Evolutionary conservation across 1,140 invertebrate genomes (phyloP), one percentile per base, ranked within the genome.

Genomic region (Coboldia fuscipes): DNA sequence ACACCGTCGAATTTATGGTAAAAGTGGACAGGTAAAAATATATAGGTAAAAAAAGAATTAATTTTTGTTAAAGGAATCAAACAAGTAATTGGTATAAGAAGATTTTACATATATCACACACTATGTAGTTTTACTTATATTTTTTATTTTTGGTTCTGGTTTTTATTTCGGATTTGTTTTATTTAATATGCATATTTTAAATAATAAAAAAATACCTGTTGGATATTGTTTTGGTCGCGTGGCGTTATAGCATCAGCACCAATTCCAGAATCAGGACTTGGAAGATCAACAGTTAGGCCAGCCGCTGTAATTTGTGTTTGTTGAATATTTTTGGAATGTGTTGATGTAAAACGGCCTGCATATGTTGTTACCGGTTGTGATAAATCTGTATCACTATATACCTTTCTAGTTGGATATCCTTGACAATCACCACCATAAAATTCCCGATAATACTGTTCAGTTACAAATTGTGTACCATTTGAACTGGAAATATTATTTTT

Each of bases 221-320:
- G 83, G 48, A 80, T 75, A 57, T 72, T 75, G 51, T 70, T 79
- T 62, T 76, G 82, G 61, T 80, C 83, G 51, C 80, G 61, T 26
- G 85, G 85, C 20, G 85, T 89, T 47, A 86, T 82, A 41, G 82
- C 78, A 46, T 88, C 82, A 2, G 82, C 78, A 18, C 84, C 85
- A 44, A 90, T 89, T 14, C 84, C 85, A 42, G 78, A 84, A 56
- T 90, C 84, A 2, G 85, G 84, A 37, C 83, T 88, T 1, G 84
- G 84, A 41, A 92, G 65, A 59, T 92, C 85, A 42, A 90, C 83
- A 4, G 80, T 85, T 26, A 88, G 67, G 4, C 77, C 80, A 44
- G 76, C 74, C 22, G 72, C 70, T 41, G 43, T 55, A 10, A 55
- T 45, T 30, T 51, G 40, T 42, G 54, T 55, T 33, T 51, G 44